Percentiles rank a stretch among this genome's conserved stretches.
These are phyloP conservation scores for Ceratina australensis DNA, from an alignment of 1,140 invertebrate species.

Conservation along the genomic window DNA sequence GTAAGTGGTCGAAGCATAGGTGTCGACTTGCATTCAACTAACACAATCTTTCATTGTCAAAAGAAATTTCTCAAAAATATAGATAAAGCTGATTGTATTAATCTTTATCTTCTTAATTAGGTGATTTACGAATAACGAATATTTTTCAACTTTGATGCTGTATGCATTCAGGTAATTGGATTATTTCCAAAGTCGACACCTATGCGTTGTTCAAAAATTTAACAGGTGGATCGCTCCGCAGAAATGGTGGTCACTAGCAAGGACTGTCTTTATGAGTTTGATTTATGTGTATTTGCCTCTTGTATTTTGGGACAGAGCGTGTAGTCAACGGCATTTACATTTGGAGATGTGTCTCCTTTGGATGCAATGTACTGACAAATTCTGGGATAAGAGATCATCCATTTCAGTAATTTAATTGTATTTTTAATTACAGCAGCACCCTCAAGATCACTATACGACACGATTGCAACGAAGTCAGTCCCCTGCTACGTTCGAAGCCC, in stretches of 20 bases:
- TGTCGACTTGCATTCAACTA: constrained; percentile 2
- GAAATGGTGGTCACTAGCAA: constrained; percentile 13
- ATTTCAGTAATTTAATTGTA: constrained; percentile 8
- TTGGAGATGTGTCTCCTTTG: background rate
- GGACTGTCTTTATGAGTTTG: constrained; percentile 3
- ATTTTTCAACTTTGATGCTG: background rate
- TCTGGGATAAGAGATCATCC: too few relatives aligned
- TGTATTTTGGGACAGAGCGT: constrained; percentile 34
- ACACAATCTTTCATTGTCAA: too few relatives aligned
- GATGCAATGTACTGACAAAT: background rate
- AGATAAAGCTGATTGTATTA: too few relatives aligned
- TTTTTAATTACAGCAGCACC: constrained; percentile 56
- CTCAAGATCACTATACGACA: constrained; percentile 61
- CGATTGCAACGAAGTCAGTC: constrained; percentile 64
- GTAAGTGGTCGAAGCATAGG: constrained; percentile 47
- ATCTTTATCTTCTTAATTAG: too few relatives aligned
- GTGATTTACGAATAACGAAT: background rate
- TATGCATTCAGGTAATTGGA: background rate
- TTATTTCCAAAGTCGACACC: constrained; percentile 13
- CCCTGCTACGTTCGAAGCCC: constrained; percentile 80
- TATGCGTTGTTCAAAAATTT: constrained; percentile 16
- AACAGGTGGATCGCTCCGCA: constrained; percentile 37
- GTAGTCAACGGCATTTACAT: constrained; percentile 50
- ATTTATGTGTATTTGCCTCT: constrained; percentile 7
- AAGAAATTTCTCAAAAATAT: too few relatives aligned